These are phyloP conservation scores for Heliopora coerulea DNA, from an alignment of 92 coral and sea anemone genomes.

Conservation along the genomic window DNA sequence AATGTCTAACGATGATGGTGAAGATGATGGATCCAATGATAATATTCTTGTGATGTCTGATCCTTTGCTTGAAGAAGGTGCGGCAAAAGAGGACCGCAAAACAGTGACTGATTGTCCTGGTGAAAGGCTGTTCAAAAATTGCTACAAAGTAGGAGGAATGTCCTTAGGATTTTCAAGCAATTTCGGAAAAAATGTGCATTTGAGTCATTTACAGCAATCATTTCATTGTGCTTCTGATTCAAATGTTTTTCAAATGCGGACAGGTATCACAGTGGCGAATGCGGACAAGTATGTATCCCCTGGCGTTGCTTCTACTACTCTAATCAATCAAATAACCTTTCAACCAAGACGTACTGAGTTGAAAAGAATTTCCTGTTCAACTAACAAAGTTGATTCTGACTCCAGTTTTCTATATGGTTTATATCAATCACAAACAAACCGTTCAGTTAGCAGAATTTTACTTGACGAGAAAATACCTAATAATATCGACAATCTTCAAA, in stretches of 20 bases:
- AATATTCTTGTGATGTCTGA: too few relatives aligned
- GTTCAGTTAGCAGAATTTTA: neutral
- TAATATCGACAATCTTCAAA: neutral
- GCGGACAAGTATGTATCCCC: neutral
- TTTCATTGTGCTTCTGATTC: neutral
- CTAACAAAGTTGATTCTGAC: neutral
- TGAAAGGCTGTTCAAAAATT: neutral
- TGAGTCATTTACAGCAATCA: constrained; percentile 23
- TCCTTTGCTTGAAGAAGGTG: neutral
- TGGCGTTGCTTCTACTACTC: neutral
- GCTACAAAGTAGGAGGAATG: neutral
- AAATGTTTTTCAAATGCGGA: neutral
- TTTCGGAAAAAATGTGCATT: neutral
- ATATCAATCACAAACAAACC: neutral
- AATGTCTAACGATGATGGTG: constrained; percentile 14
- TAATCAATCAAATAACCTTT: neutral
- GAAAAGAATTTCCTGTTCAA: neutral
- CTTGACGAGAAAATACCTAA: neutral
- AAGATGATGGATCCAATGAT: constrained; percentile 8
- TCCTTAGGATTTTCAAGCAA: neutral
- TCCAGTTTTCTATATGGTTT: neutral
- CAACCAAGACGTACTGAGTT: neutral
- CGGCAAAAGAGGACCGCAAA: neutral
- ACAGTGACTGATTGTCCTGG: neutral
- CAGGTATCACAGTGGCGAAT: neutral